Conservation (phyloP, 2,888 invertebrate species). For the Ochropleura leucogaster region DNA sequence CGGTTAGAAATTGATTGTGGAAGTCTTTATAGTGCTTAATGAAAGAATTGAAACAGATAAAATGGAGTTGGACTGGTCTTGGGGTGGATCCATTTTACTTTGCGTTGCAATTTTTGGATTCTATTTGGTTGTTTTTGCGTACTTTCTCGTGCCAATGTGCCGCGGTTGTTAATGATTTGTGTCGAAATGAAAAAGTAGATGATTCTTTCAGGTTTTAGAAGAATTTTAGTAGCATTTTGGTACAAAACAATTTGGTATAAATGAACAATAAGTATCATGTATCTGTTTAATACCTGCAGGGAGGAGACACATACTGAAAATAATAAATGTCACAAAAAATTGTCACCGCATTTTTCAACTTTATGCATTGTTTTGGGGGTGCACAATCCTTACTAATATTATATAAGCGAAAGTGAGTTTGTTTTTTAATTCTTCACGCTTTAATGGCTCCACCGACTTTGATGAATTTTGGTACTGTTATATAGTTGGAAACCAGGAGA, state of each 20-base stretch:
- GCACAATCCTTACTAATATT: too few relatives aligned
- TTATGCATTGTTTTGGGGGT: background rate
- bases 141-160: constrained; percentile 47
- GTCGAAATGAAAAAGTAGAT: constrained; percentile 15
- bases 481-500: too few relatives aligned
- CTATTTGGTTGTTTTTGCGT: constrained; percentile 44
- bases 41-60: constrained; percentile 89
- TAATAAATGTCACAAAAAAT: background rate
- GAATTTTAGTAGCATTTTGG: background rate
- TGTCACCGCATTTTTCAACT: background rate
- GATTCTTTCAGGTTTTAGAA: constrained; percentile 5
- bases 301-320: background rate
- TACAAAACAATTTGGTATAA: background rate
- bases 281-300: too few relatives aligned
- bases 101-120: constrained; percentile 53
- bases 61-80: constrained; percentile 69
- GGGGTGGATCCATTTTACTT: constrained; percentile 56
- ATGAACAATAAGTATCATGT: background rate
- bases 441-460: too few relatives aligned
- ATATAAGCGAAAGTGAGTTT: too few relatives aligned
- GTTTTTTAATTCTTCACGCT: too few relatives aligned
- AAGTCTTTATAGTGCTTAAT: constrained; percentile 88
- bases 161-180: constrained; percentile 29
- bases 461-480: too few relatives aligned
- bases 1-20: constrained; percentile 86